These are phyloP conservation scores for Phyllotreta cruciferae DNA, from an alignment of 2,888 invertebrate genomes.

Conservation along the genomic window DNA sequence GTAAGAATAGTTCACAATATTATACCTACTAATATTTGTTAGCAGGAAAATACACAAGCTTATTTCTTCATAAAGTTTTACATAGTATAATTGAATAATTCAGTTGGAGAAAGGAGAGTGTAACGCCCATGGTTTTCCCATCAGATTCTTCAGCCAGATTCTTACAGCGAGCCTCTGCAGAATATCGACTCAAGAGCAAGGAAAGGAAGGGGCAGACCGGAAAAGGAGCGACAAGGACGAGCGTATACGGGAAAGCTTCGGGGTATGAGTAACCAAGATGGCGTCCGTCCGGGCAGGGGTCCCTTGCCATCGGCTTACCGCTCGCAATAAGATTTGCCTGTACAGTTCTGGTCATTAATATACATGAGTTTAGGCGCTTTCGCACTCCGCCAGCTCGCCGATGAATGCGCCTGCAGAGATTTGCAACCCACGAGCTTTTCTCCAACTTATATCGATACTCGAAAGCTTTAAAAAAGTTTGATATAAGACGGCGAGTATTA, in stretches of 20 bases:
- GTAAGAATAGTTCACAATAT: no score
- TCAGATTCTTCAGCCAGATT: constrained; percentile 55
- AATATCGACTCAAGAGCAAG: constrained; percentile 59
- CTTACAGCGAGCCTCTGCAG: constrained; percentile 57
- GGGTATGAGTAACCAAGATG: constrained; percentile 56
- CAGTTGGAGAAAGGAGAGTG: no score
- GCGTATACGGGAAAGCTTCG: constrained; percentile 47
- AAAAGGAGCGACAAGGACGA: constrained; percentile 51
- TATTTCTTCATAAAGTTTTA: no score
- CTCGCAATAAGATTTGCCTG: constrained; percentile 60
- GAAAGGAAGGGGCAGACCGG: constrained; percentile 47
- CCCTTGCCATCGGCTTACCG: constrained; percentile 59
- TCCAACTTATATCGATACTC: no score
- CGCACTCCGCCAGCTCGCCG: not conserved
- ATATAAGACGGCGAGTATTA: no score
- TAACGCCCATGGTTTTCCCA: no score
- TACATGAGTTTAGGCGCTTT: constrained; percentile 55
- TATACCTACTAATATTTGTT: no score
- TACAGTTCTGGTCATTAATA: constrained; percentile 60
- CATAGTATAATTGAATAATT: no score
- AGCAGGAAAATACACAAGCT: no score
- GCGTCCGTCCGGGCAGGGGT: constrained; percentile 57
- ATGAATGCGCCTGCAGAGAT: constrained; percentile 12
- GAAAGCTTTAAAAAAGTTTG: no score
- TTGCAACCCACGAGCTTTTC: not conserved